Evolutionary conservation across 1,140 invertebrate species (phyloP).

Genomic region (Papilio xuthus): DNA sequence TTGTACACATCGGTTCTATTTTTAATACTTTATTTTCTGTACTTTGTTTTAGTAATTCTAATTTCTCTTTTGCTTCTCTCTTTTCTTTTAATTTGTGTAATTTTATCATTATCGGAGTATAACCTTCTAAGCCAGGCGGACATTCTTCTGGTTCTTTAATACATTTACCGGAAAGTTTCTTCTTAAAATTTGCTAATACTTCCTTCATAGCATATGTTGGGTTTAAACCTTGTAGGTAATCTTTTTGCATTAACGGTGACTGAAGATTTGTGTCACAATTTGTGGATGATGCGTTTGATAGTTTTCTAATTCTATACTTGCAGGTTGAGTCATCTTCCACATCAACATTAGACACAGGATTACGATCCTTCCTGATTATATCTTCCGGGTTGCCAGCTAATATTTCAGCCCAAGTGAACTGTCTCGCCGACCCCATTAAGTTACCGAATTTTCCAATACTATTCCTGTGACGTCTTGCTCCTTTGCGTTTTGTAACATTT

Average conservation of each 20-base stretch:
- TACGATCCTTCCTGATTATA: constrained; percentile 79
- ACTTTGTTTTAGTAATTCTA: constrained; percentile 62
- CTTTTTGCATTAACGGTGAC: constrained; percentile 72
- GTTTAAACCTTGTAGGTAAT: constrained; percentile 77
- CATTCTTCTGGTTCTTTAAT: constrained; percentile 63
- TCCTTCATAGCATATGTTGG: constrained; percentile 83
- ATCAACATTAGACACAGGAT: constrained; percentile 51
- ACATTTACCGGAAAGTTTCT: constrained; percentile 64
- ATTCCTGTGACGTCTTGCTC: constrained; percentile 70
- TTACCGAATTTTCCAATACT: constrained; percentile 79
- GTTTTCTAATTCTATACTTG: constrained; percentile 76
- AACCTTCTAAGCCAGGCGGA: constrained; percentile 70
- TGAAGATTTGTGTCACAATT: constrained; percentile 61
- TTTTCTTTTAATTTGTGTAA: constrained; percentile 76
- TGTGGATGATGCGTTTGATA: constrained; percentile 72
- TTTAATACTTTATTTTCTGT: constrained; percentile 50
- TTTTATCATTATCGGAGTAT: constrained; percentile 82
- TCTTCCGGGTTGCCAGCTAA: constrained; percentile 82
- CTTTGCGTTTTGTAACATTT: constrained; percentile 72
- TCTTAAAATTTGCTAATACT: constrained; percentile 78
- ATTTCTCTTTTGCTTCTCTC: constrained; percentile 66
- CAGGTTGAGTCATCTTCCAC: constrained; percentile 70
- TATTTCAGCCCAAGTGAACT: constrained; percentile 83
- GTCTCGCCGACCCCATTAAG: constrained; percentile 78
- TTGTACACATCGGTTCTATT: constrained; percentile 54